A percentile compares a stretch with the other conserved stretches of the same genome.
phyloP scores from a whole-genome alignment of 2,113 vertebrate genomes.

The Rhea americana region DNA sequence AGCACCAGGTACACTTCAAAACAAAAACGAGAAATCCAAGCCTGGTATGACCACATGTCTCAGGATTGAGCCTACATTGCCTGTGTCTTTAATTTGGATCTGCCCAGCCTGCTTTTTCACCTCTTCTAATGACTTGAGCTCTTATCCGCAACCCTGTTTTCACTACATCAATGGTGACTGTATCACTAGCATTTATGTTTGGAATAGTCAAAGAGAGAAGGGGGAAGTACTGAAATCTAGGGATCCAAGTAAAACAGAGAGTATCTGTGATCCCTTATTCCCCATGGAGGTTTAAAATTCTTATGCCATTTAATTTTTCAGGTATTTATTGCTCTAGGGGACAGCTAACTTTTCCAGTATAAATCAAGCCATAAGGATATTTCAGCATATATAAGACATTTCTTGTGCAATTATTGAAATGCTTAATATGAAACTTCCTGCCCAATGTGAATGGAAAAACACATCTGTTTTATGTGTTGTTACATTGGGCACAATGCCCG shows the following conservation, averaged over 20 bases:
- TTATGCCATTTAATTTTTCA: constrained; percentile 64
- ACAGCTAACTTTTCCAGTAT: constrained; percentile 62
- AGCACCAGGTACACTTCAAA: background rate
- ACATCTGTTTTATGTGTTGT: constrained; percentile 79
- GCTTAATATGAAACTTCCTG: constrained; percentile 78
- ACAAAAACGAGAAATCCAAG: background rate
- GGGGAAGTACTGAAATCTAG: constrained; percentile 38
- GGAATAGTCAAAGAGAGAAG: constrained; percentile 9
- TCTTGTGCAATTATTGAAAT: constrained; percentile 72
- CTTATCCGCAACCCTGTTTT: background rate
- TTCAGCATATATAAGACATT: constrained; percentile 69
- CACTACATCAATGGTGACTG: background rate
- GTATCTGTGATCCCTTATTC: constrained; percentile 51
- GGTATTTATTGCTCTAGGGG: constrained; percentile 65
- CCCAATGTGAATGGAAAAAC: constrained; percentile 75
- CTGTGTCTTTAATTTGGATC: background rate
- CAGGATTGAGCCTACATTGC: background rate
- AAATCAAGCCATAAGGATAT: constrained; percentile 65
- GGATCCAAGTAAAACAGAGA: constrained; percentile 63
- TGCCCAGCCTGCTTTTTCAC: background rate
- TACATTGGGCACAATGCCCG: constrained; percentile 72
- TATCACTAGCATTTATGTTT: constrained; percentile 20
- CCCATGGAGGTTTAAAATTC: constrained; percentile 49
- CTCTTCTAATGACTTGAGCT: constrained; percentile 13
- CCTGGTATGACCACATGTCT: background rate